phyloP scores from a whole-genome alignment of 1,140 invertebrate genomes.

The Venturia canescens region DNA sequence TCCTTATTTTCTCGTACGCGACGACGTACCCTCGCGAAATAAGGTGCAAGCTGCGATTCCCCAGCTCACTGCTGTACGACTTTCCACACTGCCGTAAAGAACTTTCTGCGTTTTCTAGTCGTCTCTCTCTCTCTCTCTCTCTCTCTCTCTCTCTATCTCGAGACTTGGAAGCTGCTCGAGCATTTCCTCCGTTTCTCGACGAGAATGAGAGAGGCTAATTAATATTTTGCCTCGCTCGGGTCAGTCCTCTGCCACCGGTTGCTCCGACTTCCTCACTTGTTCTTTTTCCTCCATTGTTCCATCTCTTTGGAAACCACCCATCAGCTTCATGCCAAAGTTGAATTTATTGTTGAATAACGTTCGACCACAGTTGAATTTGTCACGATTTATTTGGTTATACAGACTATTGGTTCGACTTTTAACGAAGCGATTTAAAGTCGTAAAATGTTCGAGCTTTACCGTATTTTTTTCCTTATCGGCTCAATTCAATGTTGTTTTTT shows the following conservation, averaged over 20 bases:
- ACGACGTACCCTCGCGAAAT: neutral
- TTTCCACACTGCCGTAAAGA: neutral
- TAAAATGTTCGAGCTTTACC: neutral
- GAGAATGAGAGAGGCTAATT: slow-evolving; percentile 51
- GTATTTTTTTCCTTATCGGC: neutral
- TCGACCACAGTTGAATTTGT: slow-evolving; percentile 9
- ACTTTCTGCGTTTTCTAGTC: slow-evolving; percentile 4
- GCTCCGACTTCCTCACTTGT: slow-evolving; percentile 46
- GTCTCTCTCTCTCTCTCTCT: slow-evolving; percentile 1
- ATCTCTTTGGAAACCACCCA: slow-evolving; percentile 23
- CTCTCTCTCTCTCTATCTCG: slow-evolving; percentile 9
- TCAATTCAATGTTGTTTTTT: slow-evolving; percentile 1
- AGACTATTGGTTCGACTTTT: slow-evolving; percentile 28
- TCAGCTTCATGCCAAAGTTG: slow-evolving; percentile 12
- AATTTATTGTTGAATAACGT: slow-evolving; percentile 36
- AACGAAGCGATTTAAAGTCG: slow-evolving; percentile 37
- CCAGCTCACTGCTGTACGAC: neutral
- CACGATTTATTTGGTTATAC: neutral
- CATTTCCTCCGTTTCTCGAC: slow-evolving; percentile 15
- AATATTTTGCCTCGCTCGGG: slow-evolving; percentile 53
- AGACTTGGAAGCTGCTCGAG: neutral
- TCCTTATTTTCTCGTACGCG: slow-evolving; percentile 28
- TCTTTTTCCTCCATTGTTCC: slow-evolving; percentile 32
- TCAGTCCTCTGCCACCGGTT: slow-evolving; percentile 53
- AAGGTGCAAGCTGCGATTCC: slow-evolving; percentile 24